Conservation (phyloP, 2,797 vertebrate genomes). For the Bradypodion ventrale region DNA sequence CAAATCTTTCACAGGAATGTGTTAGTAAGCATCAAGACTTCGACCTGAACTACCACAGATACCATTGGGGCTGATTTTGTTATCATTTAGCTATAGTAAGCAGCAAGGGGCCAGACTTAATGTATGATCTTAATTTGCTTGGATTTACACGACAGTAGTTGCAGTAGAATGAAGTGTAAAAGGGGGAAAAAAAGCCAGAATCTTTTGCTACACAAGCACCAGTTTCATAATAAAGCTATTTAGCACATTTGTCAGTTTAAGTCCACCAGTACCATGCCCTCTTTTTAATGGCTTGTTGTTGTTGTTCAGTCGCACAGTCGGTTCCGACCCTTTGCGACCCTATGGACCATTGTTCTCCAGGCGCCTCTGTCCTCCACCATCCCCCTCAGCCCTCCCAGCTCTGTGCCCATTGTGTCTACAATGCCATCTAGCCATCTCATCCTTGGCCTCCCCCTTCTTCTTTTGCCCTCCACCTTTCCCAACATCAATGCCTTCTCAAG, state of each 20-base stretch:
- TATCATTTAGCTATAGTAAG: not conserved
- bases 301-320: too few species aligned
- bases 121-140: not conserved
- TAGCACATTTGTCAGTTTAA: slow-evolving; percentile 27
- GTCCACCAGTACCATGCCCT: slow-evolving; percentile 28
- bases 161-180: not conserved
- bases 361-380: too few species aligned
- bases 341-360: too few species aligned
- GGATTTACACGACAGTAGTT: slow-evolving; percentile 12
- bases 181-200: not conserved
- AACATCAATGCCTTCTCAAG: too few species aligned
- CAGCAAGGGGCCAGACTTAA: not conserved
- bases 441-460: too few species aligned
- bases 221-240: slow-evolving; percentile 27
- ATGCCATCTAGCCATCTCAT: too few species aligned
- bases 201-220: slow-evolving; percentile 6
- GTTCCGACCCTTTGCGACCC: too few species aligned
- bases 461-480: too few species aligned
- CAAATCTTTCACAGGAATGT: not conserved
- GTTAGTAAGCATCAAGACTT: not conserved
- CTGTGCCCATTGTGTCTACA: too few species aligned
- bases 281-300: slow-evolving; percentile 18
- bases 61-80: not conserved
- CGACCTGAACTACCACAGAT: not conserved
- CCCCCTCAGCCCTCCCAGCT: too few species aligned